Percentiles rank a stretch among this genome's conserved stretches.
Conservation (phyloP, 2,797 vertebrate genomes). For the Sebastes minor region DNA sequence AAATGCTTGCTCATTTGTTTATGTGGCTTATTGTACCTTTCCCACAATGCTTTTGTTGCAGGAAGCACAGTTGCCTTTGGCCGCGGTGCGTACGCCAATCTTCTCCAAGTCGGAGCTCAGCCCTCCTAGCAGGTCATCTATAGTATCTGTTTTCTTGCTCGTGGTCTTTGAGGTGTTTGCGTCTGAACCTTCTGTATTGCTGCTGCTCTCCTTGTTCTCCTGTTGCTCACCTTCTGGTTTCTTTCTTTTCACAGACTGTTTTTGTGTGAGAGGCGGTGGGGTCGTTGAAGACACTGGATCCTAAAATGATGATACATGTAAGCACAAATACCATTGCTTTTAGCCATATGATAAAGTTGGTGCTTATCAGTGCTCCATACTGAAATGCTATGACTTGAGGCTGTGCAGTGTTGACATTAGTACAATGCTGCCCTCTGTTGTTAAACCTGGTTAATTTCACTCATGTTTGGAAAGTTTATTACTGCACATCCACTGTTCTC, state of each 20-base stretch:
- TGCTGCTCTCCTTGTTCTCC: slow-evolving; percentile 21
- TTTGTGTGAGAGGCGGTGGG: slow-evolving; percentile 60
- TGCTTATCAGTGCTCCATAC: not conserved
- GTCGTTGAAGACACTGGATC: slow-evolving; percentile 11
- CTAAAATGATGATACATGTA: slow-evolving; percentile 34
- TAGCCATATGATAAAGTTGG: not conserved
- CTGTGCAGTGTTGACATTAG: not conserved
- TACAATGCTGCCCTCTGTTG: slow-evolving; percentile 78
- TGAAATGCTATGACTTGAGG: not conserved
- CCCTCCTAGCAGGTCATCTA: slow-evolving; percentile 88
- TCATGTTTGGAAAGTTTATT: not conserved
- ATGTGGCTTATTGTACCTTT: slow-evolving; percentile 79
- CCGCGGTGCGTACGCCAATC: slow-evolving; percentile 85
- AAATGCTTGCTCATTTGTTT: not conserved
- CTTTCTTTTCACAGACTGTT: slow-evolving; percentile 52
- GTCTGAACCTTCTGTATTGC: slow-evolving; percentile 11
- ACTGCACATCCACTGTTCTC: not conserved
- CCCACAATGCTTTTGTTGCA: slow-evolving; percentile 88
- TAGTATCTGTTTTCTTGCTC: slow-evolving; percentile 57
- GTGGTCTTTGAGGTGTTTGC: not conserved
- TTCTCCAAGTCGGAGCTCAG: slow-evolving; percentile 89
- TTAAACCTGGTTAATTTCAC: not conserved
- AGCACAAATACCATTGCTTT: not conserved
- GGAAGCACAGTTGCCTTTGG: slow-evolving; percentile 85
- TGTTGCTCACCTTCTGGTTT: slow-evolving; percentile 23